Evolutionary conservation across 2,888 invertebrate species (phyloP), one percentile per base, ranked within the genome.

Genomic region (Psylliodes chrysocephalus): DNA sequence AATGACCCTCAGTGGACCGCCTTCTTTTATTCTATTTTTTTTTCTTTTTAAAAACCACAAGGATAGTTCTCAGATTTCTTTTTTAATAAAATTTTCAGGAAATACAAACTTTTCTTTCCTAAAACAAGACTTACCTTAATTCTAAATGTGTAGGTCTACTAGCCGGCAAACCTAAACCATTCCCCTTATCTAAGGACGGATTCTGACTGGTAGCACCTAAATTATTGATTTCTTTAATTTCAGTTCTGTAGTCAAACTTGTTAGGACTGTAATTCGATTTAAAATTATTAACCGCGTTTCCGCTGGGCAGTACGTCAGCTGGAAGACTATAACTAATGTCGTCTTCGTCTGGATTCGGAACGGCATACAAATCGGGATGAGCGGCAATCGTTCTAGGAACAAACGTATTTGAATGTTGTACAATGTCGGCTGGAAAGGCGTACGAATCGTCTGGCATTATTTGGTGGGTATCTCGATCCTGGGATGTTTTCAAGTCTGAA

Each of bases 391-490:
- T 73, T 60, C 67, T 72, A 7, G 72, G 73, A 12, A 75, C 72
- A 62, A 51, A 69, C 74, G 80, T 55, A 70, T 69, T 77, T 77
- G 75, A 69, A 14, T 71, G 70, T 18, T 71, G 71, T 63, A 82
- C 81, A 62, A 86, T 77, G 80, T 87, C 87, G 42, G 85, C 83
- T 49, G 87, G 87, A 81, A 84, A 84, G 6, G 86, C 85, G 72
- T 87, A 87, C 0, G 82, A 80, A 73, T 83, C 82, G 67, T 82
- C 83, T 0, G 82, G 82, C 75, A 81, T 69, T 42, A 81, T 72
- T 65, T 79, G 78, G 42, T 77, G 73, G 4, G 66, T 51, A 54
- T 61, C 72, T 66, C 42, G 77, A 71, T 72, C 78, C 18, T 55
- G 55, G 12, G 28, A n/a, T 30, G 38, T 4, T 35, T 35, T 35